A percentile compares a stretch with the other conserved stretches of the same genome.
Evolutionary conservation across 2,113 vertebrate genomes (phyloP).

Genomic region (Lepus timidus): DNA sequence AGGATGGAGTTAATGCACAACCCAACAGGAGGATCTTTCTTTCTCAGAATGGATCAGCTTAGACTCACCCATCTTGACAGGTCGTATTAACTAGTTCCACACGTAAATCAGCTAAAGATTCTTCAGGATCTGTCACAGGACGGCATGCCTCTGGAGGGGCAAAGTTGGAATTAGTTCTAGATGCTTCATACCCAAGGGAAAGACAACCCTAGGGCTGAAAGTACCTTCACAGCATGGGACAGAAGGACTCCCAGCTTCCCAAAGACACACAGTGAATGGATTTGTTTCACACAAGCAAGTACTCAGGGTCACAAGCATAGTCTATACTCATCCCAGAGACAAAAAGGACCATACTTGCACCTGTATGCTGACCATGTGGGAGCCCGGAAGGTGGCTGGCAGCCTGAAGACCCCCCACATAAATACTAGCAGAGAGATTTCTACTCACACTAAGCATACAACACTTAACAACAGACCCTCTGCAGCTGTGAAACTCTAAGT

Average conservation of each 20-base stretch:
- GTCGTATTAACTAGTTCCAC: constrained; percentile 16
- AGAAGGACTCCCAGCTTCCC: constrained; percentile 77
- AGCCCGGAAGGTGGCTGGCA: constrained; percentile 73
- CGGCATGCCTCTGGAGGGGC: constrained; percentile 69
- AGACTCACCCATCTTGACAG: constrained; percentile 78
- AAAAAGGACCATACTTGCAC: constrained; percentile 38
- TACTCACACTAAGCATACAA: not conserved
- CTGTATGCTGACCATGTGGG: constrained; percentile 43
- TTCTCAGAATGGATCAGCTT: not conserved
- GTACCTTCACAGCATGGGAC: constrained; percentile 70
- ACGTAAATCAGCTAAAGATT: not conserved
- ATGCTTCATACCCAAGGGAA: not conserved
- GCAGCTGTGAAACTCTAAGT: constrained; percentile 2
- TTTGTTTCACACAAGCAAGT: constrained; percentile 73
- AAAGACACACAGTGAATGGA: constrained; percentile 70
- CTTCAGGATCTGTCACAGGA: not conserved
- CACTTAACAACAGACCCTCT: not conserved
- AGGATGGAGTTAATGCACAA: not conserved
- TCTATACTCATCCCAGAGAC: constrained; percentile 61
- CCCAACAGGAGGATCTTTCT: not conserved
- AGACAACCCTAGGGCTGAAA: constrained; percentile 13
- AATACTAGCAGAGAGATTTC: not conserved
- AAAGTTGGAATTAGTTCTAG: constrained; percentile 26
- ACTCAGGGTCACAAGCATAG: constrained; percentile 78
- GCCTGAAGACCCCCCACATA: constrained; percentile 62